Conservation (phyloP, 2,113 vertebrate genomes). For the Stegastes partitus region DNA sequence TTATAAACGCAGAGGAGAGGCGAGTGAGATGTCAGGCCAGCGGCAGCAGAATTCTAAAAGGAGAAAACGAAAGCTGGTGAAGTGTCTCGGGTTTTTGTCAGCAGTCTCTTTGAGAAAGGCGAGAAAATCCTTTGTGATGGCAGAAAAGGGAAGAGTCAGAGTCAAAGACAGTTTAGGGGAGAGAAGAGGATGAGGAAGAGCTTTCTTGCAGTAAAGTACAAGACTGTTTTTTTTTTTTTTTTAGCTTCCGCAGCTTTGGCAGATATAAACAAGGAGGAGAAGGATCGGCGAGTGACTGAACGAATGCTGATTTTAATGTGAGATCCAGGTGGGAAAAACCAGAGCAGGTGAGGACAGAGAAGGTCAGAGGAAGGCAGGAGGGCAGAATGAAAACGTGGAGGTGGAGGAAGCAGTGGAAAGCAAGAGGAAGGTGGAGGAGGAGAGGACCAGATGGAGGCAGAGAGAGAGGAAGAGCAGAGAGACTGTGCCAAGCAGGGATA, state of each 20-base stretch:
- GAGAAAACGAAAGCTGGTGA: constrained; percentile 18
- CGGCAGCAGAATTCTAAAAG: constrained; percentile 11
- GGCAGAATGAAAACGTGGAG: constrained; percentile 44
- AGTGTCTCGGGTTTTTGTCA: constrained; percentile 29
- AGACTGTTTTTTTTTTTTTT: constrained; percentile 10
- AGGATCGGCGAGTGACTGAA: not conserved
- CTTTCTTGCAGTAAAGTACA: constrained; percentile 2
- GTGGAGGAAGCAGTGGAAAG: constrained; percentile 40
- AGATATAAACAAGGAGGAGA: constrained; percentile 24
- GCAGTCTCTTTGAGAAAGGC: not conserved
- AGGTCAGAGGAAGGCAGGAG: constrained; percentile 58
- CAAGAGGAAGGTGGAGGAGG: constrained; percentile 55
- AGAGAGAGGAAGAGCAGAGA: constrained; percentile 45
- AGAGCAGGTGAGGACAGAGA: constrained; percentile 41
- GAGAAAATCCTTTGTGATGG: constrained; percentile 18
- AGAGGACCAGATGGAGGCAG: constrained; percentile 72
- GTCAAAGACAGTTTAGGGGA: constrained; percentile 29
- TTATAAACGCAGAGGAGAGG: constrained; percentile 3
- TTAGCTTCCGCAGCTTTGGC: constrained; percentile 28
- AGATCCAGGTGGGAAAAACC: constrained; percentile 35
- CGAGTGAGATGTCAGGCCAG: constrained; percentile 1
- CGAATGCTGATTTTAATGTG: not conserved
- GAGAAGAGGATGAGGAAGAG: not conserved
- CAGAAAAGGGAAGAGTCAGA: constrained; percentile 15
- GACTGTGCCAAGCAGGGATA: constrained; percentile 57